A percentile compares a stretch with the other conserved stretches of the same genome.
Conservation (phyloP, 2,888 invertebrate genomes). For the Bruchidius siliquastri region DNA sequence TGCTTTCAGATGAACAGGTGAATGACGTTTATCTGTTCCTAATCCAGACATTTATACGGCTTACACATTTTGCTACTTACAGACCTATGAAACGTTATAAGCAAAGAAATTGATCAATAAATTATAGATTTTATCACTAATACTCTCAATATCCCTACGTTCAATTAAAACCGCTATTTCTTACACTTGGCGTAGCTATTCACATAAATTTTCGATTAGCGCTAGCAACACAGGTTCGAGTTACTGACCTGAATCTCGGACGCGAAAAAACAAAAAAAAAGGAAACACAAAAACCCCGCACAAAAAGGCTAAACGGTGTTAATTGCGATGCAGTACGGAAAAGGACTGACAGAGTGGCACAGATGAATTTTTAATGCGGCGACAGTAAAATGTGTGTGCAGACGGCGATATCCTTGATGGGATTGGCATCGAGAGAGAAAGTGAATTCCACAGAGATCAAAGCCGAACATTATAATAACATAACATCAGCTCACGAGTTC, state of each 20-base stretch:
- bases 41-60: too few species aligned
- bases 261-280: neutral
- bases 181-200: neutral
- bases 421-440: slow-evolving; percentile 2
- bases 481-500: neutral
- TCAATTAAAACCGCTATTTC: neutral
- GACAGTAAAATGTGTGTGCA: neutral
- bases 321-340: neutral
- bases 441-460: slow-evolving; percentile 1
- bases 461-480: neutral
- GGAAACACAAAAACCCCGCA: neutral
- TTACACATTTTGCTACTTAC: too few species aligned
- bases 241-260: neutral
- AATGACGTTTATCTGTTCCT: too few species aligned
- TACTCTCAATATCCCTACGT: neutral
- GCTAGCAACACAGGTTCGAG: neutral
- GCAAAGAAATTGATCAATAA: neutral
- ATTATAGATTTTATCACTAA: neutral
- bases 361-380: neutral
- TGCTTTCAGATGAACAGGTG: too few species aligned
- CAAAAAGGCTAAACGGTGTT: neutral
- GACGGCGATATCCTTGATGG: slow-evolving; percentile 1
- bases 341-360: neutral
- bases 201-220: neutral
- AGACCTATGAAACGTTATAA: neutral